A percentile compares a stretch with the other conserved stretches of the same genome.
phyloP scores from a whole-genome alignment of 2,797 vertebrate species.

The Sarcoramphus papa region DNA sequence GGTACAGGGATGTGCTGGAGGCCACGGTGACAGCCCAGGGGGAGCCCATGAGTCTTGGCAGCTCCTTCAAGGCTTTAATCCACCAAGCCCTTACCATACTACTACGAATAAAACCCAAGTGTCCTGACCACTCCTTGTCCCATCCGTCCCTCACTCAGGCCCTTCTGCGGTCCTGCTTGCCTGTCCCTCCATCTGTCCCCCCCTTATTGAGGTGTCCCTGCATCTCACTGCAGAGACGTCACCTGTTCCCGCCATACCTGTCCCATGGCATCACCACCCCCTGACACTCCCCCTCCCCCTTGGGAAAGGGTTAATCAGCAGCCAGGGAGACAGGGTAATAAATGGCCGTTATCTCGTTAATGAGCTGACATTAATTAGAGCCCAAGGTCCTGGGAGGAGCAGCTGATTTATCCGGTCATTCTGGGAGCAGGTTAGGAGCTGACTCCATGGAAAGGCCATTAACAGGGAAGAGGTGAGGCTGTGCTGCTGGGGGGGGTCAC shows the following conservation, averaged over 20 bases:
- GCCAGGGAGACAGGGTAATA: conserved; percentile 75
- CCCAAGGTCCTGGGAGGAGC: conserved; percentile 81
- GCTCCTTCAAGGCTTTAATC: background rate
- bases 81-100: background rate
- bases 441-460: conserved; percentile 41
- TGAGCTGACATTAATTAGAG: conserved; percentile 88
- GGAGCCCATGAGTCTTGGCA: background rate
- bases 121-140: too few relatives aligned
- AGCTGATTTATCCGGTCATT: conserved; percentile 74
- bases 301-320: conserved; percentile 84
- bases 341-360: conserved; percentile 87
- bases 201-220: background rate
- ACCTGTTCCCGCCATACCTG: background rate
- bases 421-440: background rate
- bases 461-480: background rate
- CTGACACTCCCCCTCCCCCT: background rate
- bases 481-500: background rate
- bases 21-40: rapidly evolving
- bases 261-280: background rate
- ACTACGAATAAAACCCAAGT: background rate
- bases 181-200: background rate
- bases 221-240: background rate
- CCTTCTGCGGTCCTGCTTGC: background rate
- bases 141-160: rapidly evolving
- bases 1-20: background rate